Evolutionary conservation across 2,888 invertebrate genomes (phyloP).

Genomic region (Cecidostiba fungosa): DNA sequence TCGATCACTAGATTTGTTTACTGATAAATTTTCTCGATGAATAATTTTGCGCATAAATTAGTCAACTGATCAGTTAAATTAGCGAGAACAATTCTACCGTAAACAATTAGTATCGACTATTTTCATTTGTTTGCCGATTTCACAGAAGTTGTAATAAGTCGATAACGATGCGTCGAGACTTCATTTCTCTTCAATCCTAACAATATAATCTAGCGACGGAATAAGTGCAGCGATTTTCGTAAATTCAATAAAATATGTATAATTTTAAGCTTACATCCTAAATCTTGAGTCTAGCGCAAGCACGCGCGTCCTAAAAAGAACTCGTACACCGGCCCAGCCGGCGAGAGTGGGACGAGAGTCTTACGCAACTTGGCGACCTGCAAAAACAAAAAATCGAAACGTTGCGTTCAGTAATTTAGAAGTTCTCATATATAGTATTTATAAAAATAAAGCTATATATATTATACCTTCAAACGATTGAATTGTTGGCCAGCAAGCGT

Average conservation of each 20-base stretch:
- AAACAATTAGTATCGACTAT: slow-evolving; percentile 2
- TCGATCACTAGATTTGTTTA: neutral
- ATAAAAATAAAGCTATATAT: too few species aligned
- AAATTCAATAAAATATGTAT: neutral
- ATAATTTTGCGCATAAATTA: neutral
- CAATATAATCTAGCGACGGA: neutral
- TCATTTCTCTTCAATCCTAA: neutral
- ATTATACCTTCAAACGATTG: neutral
- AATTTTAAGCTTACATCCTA: neutral
- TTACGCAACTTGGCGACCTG: slow-evolving; percentile 6
- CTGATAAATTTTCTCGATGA: neutral
- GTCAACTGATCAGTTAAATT: slow-evolving; percentile 26
- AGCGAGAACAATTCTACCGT: neutral
- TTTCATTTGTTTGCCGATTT: neutral
- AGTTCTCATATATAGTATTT: too few species aligned
- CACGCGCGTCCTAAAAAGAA: slow-evolving; percentile 1
- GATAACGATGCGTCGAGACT: neutral
- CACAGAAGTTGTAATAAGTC: neutral
- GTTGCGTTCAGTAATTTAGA: neutral
- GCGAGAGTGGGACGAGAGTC: slow-evolving; percentile 24
- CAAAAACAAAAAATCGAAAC: neutral
- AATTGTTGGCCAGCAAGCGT: neutral
- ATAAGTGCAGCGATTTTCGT: slow-evolving; percentile 34
- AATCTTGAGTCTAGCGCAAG: neutral
- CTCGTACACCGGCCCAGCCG: slow-evolving; percentile 14